Conservation (phyloP, 2,113 vertebrate species). For the Camelus bactrianus region DNA sequence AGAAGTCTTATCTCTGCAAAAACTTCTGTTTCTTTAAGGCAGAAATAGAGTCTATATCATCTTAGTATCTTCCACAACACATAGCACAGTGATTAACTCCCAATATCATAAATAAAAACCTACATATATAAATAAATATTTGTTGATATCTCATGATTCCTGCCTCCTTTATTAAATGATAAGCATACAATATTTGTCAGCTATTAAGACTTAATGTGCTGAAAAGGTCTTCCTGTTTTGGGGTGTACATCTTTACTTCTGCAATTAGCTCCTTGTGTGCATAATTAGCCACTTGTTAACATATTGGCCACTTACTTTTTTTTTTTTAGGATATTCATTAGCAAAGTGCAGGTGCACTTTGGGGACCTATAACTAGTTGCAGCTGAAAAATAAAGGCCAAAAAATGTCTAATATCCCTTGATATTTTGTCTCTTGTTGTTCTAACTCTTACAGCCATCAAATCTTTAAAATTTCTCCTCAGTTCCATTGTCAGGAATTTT, state of each 20-base stretch:
- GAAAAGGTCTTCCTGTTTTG: conserved; percentile 41
- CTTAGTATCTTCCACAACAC: not conserved
- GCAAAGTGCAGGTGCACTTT: conserved; percentile 61
- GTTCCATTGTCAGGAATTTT: conserved; percentile 14
- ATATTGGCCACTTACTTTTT: conserved; percentile 30
- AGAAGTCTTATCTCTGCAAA: conserved; percentile 3
- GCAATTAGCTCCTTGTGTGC: conserved; percentile 54
- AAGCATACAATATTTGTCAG: not conserved
- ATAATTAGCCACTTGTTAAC: conserved; percentile 62
- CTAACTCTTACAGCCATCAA: not conserved
- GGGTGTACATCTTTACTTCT: conserved; percentile 31
- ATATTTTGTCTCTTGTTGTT: conserved; percentile 17
- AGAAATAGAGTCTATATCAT: conserved; percentile 45
- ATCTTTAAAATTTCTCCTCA: not conserved
- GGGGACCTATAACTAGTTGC: conserved; percentile 29
- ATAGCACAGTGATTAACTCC: not conserved
- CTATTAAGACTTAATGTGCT: not conserved
- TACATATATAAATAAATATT: conserved; percentile 36
- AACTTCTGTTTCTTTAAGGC: not conserved
- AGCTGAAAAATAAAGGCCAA: conserved; percentile 42
- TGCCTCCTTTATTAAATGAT: conserved; percentile 29
- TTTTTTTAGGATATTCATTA: conserved; percentile 51
- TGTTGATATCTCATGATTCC: not conserved
- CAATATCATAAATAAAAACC: conserved; percentile 6
- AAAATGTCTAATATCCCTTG: not conserved